These are phyloP conservation scores for Salpingus planirostris DNA, from an alignment of 2,888 invertebrate genomes.

Conservation along the genomic window DNA sequence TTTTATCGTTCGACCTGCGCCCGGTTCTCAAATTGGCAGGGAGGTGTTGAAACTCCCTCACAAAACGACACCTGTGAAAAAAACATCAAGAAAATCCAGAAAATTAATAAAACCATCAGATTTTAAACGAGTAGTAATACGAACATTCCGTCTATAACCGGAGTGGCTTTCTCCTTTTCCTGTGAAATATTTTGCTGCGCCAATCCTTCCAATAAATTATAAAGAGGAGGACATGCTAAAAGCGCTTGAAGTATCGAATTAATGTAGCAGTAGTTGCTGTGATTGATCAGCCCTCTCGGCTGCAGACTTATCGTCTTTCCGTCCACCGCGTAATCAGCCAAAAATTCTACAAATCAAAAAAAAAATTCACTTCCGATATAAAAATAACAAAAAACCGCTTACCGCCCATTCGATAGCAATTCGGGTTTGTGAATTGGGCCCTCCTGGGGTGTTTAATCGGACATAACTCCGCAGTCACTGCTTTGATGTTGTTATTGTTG, in stretches of 20 bases:
- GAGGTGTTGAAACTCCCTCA: conserved; percentile 66
- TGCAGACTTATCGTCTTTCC: conserved; percentile 70
- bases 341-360: conserved; percentile 49
- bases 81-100: not conserved
- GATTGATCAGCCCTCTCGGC: conserved; percentile 86
- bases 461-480: no score
- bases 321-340: conserved; percentile 67
- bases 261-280: conserved; percentile 93
- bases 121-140: conserved; percentile 35
- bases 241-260: conserved; percentile 92
- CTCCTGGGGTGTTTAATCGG: no score
- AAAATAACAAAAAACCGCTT: conserved; percentile 1
- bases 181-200: conserved; percentile 52
- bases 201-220: conserved; percentile 76
- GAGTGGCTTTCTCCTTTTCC: conserved; percentile 52
- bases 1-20: conserved; percentile 42
- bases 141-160: conserved; percentile 89
- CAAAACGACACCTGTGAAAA: conserved; percentile 59
- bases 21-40: conserved; percentile 45
- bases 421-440: not conserved
- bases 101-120: not conserved
- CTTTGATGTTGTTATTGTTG: no score
- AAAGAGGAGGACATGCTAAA: conserved; percentile 90
- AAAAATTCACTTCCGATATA: conserved; percentile 2
- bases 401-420: not conserved